phyloP scores from a whole-genome alignment of 2,888 invertebrate species.

The Tetrapedia diversipes region DNA sequence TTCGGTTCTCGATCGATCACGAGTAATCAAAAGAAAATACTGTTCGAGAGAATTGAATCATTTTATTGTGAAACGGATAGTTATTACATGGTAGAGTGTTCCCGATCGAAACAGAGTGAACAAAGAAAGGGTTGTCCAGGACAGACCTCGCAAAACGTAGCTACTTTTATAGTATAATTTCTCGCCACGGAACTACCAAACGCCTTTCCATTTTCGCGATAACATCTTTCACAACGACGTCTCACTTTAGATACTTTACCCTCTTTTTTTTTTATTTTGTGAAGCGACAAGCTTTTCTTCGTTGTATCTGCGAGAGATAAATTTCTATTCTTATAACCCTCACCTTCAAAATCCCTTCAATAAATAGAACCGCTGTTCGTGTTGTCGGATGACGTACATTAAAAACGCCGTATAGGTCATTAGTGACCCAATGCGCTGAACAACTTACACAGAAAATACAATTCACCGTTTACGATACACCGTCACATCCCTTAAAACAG shows the following conservation, averaged over 20 bases:
- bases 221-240: constrained; percentile 25
- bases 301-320: constrained; percentile 17
- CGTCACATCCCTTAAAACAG: too few species aligned
- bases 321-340: constrained; percentile 16
- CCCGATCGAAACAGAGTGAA: background rate
- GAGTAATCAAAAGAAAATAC: too few species aligned
- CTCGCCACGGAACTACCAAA: constrained; percentile 1
- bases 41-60: too few species aligned
- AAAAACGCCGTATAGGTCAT: background rate
- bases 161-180: constrained; percentile 11
- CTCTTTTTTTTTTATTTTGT: constrained; percentile 19
- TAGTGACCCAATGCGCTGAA: background rate
- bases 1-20: background rate
- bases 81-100: background rate
- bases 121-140: constrained; percentile 4
- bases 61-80: background rate
- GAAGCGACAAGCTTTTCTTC: background rate
- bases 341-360: too few species aligned
- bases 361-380: too few species aligned
- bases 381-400: too few species aligned
- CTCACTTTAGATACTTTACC: constrained; percentile 12
- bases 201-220: constrained; percentile 1
- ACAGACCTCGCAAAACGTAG: constrained; percentile 21
- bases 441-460: too few species aligned
- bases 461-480: too few species aligned